Evolutionary conservation across 2,888 invertebrate species (phyloP), one percentile per base, ranked within the genome.

Genomic region (Parnassius mnemosyne): DNA sequence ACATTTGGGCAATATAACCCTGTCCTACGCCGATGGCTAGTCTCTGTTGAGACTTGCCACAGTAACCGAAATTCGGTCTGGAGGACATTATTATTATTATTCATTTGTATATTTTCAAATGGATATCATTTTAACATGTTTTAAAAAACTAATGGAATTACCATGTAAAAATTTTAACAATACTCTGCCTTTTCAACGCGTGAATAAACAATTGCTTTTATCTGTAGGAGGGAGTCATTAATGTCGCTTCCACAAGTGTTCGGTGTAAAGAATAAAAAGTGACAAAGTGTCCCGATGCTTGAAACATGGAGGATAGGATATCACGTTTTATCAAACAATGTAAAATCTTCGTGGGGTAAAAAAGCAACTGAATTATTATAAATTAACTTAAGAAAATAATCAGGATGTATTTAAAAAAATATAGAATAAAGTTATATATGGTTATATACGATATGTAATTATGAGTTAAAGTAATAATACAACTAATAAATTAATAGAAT

Each of bases 301-400:
- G 13, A 47, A 10, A 47, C 7, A 44, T 13, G 46, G 47, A 47
- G 47, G 55, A 25, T 25, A 46, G 44, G n/a, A 55, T 46, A 55
- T 55, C 47, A 47, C 46, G 47, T 34, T n/a, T 47, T 47, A 47
- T 47, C 47, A 25, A 12, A 16, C 16, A 13, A 13, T 42, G 12
- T 11, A 25, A 25, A 34, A 13, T 10, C 56, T 56, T 56, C 47
- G 56, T 56, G 46, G n/a, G n/a, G n/a, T n/a, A 50, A 3, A 25
- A 7, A 34, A 34, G 34, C 34, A 34, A 34, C 34, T 34, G 34
- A 34, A 34, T 34, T 34, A 34, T 34, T 5, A 34, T 34, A 34
- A 7, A n/a, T 56, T 47, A 34, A 56, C 34, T 56, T 13, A 34
- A 47, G 25, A 47, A 34, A n/a, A 46, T 56, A 47, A 56, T 56